phyloP scores from a whole-genome alignment of 2,797 vertebrate genomes.

The Melopsittacus undulatus region DNA sequence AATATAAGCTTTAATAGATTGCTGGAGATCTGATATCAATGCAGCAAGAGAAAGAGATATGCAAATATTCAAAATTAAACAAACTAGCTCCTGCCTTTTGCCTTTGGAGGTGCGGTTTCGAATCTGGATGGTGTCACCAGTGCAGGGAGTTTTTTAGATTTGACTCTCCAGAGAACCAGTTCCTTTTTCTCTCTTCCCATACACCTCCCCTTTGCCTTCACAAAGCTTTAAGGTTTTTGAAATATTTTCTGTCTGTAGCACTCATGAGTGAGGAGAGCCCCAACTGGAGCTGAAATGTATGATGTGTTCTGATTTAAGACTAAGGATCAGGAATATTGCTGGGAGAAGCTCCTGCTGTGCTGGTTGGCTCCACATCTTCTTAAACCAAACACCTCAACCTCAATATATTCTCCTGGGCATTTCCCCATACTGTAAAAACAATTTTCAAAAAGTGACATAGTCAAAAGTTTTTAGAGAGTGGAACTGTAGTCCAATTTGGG shows the following conservation, averaged over 20 bases:
- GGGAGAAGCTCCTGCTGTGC: background rate
- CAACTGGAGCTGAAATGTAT: background rate
- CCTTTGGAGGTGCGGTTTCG: background rate
- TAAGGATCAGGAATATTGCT: background rate
- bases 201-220: background rate
- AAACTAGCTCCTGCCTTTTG: conserved; percentile 12
- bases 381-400: background rate
- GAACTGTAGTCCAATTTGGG: background rate
- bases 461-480: background rate
- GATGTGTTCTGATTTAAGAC: background rate
- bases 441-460: background rate
- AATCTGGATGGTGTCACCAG: background rate
- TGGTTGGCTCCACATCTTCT: background rate
- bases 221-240: background rate
- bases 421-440: background rate
- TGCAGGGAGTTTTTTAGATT: conserved; percentile 11
- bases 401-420: background rate
- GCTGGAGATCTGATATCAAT: conserved; percentile 42
- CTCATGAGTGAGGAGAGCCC: background rate
- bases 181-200: background rate
- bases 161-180: background rate
- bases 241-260: conserved; percentile 1
- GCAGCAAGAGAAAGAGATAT: background rate
- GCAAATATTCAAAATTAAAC: conserved; percentile 47
- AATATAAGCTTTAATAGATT: conserved; percentile 46